Percentiles rank a stretch among this genome's conserved stretches.
Evolutionary conservation across 2,113 vertebrate genomes (phyloP).

Genomic region (Rana temporaria): DNA sequence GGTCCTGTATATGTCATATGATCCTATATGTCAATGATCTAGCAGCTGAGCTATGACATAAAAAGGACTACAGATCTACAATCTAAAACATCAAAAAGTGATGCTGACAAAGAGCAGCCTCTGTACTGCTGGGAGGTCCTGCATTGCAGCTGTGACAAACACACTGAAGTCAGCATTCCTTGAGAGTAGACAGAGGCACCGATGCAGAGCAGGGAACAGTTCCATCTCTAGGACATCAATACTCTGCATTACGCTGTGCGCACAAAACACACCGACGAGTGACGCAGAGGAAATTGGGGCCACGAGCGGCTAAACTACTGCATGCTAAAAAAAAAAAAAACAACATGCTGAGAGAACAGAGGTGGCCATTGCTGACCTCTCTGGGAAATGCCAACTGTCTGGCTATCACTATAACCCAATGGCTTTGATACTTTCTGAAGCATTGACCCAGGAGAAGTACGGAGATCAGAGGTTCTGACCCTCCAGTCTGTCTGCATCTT

Average conservation of each 20-base stretch:
- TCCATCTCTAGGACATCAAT: conserved; percentile 28
- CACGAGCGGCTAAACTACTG: neutral
- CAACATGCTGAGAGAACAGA: too few relatives aligned
- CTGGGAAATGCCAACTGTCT: too few relatives aligned
- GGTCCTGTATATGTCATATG: too few relatives aligned
- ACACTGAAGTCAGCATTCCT: conserved; percentile 30
- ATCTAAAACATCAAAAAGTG: neutral
- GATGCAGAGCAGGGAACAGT: conserved; percentile 13
- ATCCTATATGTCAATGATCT: too few relatives aligned
- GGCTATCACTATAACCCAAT: too few relatives aligned
- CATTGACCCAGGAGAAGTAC: too few relatives aligned
- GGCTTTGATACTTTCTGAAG: too few relatives aligned
- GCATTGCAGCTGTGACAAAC: conserved; percentile 43
- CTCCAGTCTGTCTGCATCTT: too few relatives aligned
- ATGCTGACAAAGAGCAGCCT: neutral
- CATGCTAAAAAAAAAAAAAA: too few relatives aligned
- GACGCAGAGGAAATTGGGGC: neutral
- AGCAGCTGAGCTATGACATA: too few relatives aligned
- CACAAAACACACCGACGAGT: neutral
- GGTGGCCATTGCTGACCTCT: too few relatives aligned
- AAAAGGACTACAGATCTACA: neutral
- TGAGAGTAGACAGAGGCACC: conserved; percentile 1
- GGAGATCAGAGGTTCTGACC: too few relatives aligned
- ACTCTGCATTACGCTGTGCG: conserved; percentile 6
- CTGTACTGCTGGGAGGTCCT: conserved; percentile 36